These are phyloP conservation scores for Cylas formicarius DNA, from an alignment of 1,140 invertebrate genomes.

Conservation along the genomic window DNA sequence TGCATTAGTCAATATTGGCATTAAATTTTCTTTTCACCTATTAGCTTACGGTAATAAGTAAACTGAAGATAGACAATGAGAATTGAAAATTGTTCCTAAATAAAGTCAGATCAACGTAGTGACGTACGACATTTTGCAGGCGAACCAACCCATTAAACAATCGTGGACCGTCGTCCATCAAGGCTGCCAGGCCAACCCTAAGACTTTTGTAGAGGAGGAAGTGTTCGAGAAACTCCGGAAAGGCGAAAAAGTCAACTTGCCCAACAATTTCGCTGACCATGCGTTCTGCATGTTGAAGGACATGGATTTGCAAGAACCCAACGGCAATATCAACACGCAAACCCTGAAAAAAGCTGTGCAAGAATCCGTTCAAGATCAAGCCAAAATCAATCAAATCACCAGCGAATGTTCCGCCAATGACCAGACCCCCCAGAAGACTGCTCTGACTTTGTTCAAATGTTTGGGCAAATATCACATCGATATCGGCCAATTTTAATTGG, in stretches of 20 bases:
- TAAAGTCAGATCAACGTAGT: too few species aligned
- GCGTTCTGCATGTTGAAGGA: constrained; percentile 15
- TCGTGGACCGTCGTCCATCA: constrained; percentile 9
- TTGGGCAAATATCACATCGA: constrained; percentile 11
- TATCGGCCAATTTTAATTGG: constrained; percentile 16
- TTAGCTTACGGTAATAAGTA: too few species aligned
- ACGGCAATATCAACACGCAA: neutral
- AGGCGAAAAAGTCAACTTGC: constrained; percentile 8
- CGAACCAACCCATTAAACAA: constrained; percentile 6
- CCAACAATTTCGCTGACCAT: constrained; percentile 10
- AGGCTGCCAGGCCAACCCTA: constrained; percentile 1
- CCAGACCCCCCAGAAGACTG: constrained; percentile 6
- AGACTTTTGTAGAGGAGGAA: constrained; percentile 3
- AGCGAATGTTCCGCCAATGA: constrained; percentile 6
- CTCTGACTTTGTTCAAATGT: constrained; percentile 14
- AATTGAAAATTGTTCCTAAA: too few species aligned
- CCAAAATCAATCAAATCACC: constrained; percentile 5
- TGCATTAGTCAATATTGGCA: too few species aligned
- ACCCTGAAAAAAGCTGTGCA: constrained; percentile 1
- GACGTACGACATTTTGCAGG: constrained; percentile 14
- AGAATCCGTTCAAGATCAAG: neutral
- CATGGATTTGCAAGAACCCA: constrained; percentile 7
- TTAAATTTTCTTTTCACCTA: too few species aligned
- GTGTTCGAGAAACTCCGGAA: constrained; percentile 13
- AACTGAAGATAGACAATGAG: too few species aligned